A percentile compares a stretch with the other conserved stretches of the same genome.
phyloP scores from a whole-genome alignment of 2,797 vertebrate genomes.

The Miichthys miiuy region DNA sequence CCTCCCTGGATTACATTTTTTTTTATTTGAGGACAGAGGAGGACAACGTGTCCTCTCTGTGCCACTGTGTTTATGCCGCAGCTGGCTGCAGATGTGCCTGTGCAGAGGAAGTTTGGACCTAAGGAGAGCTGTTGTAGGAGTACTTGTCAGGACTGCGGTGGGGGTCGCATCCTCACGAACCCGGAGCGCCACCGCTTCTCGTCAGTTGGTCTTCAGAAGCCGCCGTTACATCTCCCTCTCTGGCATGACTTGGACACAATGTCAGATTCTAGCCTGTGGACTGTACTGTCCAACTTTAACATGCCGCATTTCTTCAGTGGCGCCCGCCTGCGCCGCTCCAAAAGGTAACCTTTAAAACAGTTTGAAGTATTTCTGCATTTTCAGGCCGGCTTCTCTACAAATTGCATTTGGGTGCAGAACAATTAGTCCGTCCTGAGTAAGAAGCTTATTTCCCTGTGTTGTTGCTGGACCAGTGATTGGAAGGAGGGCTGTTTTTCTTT shows the following conservation, averaged over 20 bases:
- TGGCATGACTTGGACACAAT: constrained; percentile 81
- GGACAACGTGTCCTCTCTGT: constrained; percentile 74
- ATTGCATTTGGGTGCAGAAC: too few relatives aligned
- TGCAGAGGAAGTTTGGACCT: constrained; percentile 69
- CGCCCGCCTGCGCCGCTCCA: constrained; percentile 91
- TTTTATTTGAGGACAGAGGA: constrained; percentile 73
- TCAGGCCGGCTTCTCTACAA: not conserved
- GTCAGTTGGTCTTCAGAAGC: constrained; percentile 65
- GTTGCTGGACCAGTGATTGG: not conserved
- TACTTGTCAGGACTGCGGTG: constrained; percentile 48
- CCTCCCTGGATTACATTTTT: constrained; percentile 65
- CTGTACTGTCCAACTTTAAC: constrained; percentile 92
- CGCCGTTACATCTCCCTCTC: constrained; percentile 57
- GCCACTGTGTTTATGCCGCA: constrained; percentile 77
- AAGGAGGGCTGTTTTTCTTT: constrained; percentile 25
- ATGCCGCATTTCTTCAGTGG: constrained; percentile 91
- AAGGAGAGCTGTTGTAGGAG: constrained; percentile 54
- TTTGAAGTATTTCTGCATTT: not conserved
- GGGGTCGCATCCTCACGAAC: constrained; percentile 42
- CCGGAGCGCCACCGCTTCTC: constrained; percentile 53
- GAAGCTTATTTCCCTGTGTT: not conserved
- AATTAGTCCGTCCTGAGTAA: not conserved
- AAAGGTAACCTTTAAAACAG: constrained; percentile 86
- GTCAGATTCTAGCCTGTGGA: constrained; percentile 93
- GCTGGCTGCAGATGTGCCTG: constrained; percentile 80